Percentiles rank a stretch among this genome's conserved stretches.
Conservation (phyloP, 2,888 invertebrate species). For the Bruchidius siliquastri region DNA sequence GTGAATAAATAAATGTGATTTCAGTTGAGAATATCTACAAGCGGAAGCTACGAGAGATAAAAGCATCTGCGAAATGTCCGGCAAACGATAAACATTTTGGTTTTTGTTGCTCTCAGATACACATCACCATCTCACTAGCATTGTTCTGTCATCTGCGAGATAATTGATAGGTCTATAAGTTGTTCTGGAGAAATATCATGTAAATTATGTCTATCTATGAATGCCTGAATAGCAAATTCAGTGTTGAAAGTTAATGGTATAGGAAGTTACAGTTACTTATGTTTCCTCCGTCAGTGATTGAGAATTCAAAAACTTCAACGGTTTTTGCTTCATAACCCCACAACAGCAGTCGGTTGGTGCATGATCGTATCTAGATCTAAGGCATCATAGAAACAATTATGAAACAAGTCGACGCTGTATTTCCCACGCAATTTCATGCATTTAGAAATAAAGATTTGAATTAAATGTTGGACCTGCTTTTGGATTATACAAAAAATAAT, state of each 20-base stretch:
- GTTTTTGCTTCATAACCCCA: too few relatives aligned
- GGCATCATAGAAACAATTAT: too few relatives aligned
- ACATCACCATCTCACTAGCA: background rate
- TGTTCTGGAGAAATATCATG: background rate
- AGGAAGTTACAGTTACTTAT: background rate
- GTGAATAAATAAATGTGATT: background rate
- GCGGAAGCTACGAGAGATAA: background rate
- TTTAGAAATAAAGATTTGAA: too few relatives aligned
- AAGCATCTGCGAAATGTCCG: background rate
- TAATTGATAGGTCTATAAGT: background rate
- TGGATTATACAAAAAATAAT: too few relatives aligned
- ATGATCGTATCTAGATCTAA: too few relatives aligned
- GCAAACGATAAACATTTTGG: background rate
- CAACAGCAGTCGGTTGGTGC: too few relatives aligned
- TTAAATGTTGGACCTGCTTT: too few relatives aligned
- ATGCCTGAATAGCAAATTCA: background rate
- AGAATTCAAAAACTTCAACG: too few relatives aligned
- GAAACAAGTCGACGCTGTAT: too few relatives aligned
- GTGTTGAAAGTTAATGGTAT: background rate
- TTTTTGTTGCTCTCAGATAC: background rate
- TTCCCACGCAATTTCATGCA: too few relatives aligned
- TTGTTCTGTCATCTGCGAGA: background rate
- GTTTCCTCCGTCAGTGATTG: too few relatives aligned
- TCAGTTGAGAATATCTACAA: background rate
- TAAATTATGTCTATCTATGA: background rate